A percentile compares a stretch with the other conserved stretches of the same genome.
These are phyloP conservation scores for Amblyjoppa proteus DNA, from an alignment of 2,888 invertebrate genomes.

Conservation along the genomic window DNA sequence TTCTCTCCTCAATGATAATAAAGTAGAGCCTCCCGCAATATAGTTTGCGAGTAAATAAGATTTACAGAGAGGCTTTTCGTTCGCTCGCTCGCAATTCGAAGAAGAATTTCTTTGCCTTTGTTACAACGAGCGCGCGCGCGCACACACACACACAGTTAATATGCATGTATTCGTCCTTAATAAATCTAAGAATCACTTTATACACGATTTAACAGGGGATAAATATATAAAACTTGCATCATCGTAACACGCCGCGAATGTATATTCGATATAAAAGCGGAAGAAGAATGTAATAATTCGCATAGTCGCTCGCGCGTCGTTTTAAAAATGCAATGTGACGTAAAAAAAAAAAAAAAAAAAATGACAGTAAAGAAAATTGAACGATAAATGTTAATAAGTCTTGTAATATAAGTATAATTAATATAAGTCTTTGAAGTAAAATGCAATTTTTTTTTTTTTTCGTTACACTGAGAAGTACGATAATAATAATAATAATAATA, in stretches of 20 bases:
- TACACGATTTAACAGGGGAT: conserved; percentile 77
- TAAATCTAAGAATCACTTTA: conserved; percentile 66
- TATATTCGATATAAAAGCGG: conserved; percentile 69
- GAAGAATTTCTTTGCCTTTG: conserved; percentile 28
- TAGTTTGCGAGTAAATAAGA: conserved; percentile 56
- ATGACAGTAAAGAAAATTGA: conserved; percentile 42
- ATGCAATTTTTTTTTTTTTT: conserved; percentile 56
- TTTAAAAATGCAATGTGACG: conserved; percentile 10
- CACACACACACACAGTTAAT: neutral
- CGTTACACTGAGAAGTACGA: conserved; percentile 60
- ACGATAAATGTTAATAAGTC: conserved; percentile 65
- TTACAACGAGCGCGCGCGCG: conserved; percentile 43
- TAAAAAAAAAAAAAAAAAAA: conserved; percentile 3
- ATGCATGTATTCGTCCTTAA: conserved; percentile 21
- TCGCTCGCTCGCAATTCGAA: conserved; percentile 37
- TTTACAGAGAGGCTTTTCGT: conserved; percentile 33
- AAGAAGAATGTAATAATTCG: conserved; percentile 63
- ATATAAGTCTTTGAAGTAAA: conserved; percentile 70
- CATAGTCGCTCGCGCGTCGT: conserved; percentile 54
- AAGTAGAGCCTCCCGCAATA: conserved; percentile 41
- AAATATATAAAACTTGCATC: conserved; percentile 74
- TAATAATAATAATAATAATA: conserved; percentile 29
- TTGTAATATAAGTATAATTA: conserved; percentile 58
- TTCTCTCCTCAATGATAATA: conserved; percentile 37
- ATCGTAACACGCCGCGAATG: conserved; percentile 66